phyloP scores from a whole-genome alignment of 64 coral and sea anemone species.

The Porites lutea region DNA sequence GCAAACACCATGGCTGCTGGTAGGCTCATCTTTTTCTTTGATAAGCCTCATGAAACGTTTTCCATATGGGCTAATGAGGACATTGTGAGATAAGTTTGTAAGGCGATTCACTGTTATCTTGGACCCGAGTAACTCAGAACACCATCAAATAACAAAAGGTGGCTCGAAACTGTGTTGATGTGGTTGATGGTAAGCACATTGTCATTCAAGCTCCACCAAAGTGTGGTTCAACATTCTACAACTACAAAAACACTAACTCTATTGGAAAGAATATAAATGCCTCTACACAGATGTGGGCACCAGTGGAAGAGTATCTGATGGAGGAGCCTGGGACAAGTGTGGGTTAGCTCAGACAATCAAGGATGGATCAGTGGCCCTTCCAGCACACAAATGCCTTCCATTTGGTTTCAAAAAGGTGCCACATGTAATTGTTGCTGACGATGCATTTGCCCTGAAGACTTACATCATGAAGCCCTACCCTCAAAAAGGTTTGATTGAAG shows the following conservation, averaged over 20 bases:
- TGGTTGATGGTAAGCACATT: background rate
- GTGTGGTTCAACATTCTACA: background rate
- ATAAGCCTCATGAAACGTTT: background rate
- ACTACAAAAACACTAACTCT: background rate
- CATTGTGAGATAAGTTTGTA: no score
- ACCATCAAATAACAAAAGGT: no score
- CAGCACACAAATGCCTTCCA: background rate
- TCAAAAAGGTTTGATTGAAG: background rate
- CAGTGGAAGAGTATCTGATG: background rate
- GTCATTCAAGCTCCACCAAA: background rate
- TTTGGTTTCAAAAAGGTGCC: background rate
- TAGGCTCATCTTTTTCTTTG: background rate
- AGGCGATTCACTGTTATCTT: no score
- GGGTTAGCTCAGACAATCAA: background rate
- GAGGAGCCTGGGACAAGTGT: background rate
- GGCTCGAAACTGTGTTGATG: background rate
- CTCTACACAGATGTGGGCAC: background rate
- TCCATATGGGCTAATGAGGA: no score
- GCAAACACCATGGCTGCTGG: background rate
- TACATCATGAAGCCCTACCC: background rate
- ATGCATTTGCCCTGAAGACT: background rate
- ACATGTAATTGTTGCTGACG: background rate
- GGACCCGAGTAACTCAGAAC: no score
- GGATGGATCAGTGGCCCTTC: background rate
- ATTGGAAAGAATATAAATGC: background rate